Base-by-base conservation (phyloP, 2,888 invertebrate genomes). In the Drosophila austrosaltans region DNA sequence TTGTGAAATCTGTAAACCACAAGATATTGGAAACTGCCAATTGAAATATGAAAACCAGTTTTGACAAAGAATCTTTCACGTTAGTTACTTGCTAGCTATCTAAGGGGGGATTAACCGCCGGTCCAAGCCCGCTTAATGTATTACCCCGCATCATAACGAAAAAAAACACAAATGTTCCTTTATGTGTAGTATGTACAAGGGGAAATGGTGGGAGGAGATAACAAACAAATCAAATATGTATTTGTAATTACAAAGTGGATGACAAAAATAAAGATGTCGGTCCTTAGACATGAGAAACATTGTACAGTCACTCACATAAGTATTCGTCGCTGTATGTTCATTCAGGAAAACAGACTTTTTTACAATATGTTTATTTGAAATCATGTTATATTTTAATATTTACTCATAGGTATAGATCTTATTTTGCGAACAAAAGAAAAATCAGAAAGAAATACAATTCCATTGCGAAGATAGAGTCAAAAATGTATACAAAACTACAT, bases 211-310 rank as follows among this genome's bases (percentile, higher is more conserved):
- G 40, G 57, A 10, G 58, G 32, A 25, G 2, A 42, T 39, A 57
- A 40, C 61, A 78, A 73, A 76, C 63, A 77, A 69, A 48, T 22
- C 22, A 25, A 68, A 68, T 75, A 72, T 69, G 54, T 63, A 78
- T 67, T 69, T 77, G 69, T 68, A 76, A 72, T 69, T 62, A 76
- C 42, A 16, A 25, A 25, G 16, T 62, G 10, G 53, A 8, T 22
- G 36, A 22, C 20, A 61, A 7, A 32, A 66, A 54, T 53, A 53
- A 57, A 42, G 63, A 56, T 32, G 39, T 54, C 42, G 16, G 54
- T 64, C 62, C 25, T 22, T n/a, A 54, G 30, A 60, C 6, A 30
- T 32, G 36, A 61, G 75, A 73, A 77, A 80, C 75, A 72, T 58
- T 16, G 16, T n/a, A n/a, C n/a, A n/a, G n/a, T n/a, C n/a, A n/a